Evolutionary conservation across 2,113 vertebrate genomes (phyloP).

Genomic region (Seriola dumerili): DNA sequence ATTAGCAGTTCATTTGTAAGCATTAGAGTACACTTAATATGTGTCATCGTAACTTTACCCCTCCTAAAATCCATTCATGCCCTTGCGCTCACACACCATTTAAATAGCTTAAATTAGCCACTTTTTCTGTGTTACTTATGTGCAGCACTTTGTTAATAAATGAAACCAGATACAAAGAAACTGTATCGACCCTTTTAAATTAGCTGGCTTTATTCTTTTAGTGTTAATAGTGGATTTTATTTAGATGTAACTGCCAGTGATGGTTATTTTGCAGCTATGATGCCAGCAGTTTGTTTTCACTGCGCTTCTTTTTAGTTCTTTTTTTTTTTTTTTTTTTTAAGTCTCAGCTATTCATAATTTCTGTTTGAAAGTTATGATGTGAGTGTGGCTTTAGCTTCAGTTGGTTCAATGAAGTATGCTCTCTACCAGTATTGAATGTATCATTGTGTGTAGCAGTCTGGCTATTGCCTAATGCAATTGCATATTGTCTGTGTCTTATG

Average conservation of each 20-base stretch:
- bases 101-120: too few species aligned
- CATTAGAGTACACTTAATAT: background rate
- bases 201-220: background rate
- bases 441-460: constrained; percentile 10
- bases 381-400: background rate
- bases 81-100: too few species aligned
- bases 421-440: background rate
- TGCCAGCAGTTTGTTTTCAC: background rate
- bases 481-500: constrained; percentile 67
- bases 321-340: too few species aligned
- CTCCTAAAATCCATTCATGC: too few species aligned
- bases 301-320: too few species aligned
- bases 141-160: too few species aligned
- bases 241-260: background rate
- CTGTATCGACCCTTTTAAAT: background rate
- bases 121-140: too few species aligned
- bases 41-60: too few species aligned
- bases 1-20: too few species aligned
- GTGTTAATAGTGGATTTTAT: background rate
- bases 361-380: too few species aligned
- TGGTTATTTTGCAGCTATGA: background rate
- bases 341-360: too few species aligned
- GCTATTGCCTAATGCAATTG: constrained; percentile 77
- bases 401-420: background rate
- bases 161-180: background rate